Evolutionary conservation across 1,140 invertebrate genomes (phyloP).

Genomic region (Mesaphorura yosii): DNA sequence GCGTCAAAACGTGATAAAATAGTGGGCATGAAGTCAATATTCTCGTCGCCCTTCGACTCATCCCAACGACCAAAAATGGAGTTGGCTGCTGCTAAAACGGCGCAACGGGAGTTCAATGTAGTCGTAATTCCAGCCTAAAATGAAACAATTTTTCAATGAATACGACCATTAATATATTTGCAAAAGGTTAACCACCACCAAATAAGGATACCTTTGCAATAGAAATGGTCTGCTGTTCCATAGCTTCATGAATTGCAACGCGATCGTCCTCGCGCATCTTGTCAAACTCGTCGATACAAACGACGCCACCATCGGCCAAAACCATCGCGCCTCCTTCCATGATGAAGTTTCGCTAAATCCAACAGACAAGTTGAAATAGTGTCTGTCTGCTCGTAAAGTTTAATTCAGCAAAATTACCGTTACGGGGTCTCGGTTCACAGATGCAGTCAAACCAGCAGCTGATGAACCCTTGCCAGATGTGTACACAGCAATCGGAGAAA

Average conservation of each 20-base stretch:
- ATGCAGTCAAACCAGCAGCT: slow-evolving; percentile 96
- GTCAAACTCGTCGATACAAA: slow-evolving; percentile 99
- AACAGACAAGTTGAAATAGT: slow-evolving; percentile 15
- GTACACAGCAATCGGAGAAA: slow-evolving; percentile 91
- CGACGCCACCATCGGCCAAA: slow-evolving; percentile 94
- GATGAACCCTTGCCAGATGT: slow-evolving; percentile 98
- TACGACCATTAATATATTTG: neutral
- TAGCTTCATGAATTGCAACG: slow-evolving; percentile 98
- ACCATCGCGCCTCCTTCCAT: slow-evolving; percentile 99
- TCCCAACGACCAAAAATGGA: slow-evolving; percentile 98
- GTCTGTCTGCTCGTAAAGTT: neutral
- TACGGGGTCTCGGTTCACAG: slow-evolving; percentile 84
- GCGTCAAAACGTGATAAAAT: slow-evolving; percentile 99
- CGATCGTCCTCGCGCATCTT: slow-evolving; percentile 99
- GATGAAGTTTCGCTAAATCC: slow-evolving; percentile 79
- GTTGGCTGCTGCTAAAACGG: slow-evolving; percentile 95
- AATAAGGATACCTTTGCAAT: slow-evolving; percentile 78
- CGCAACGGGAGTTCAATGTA: slow-evolving; percentile 94
- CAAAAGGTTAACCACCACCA: neutral
- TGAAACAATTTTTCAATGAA: too few relatives aligned
- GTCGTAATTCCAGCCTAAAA: slow-evolving; percentile 92
- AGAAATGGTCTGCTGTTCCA: slow-evolving; percentile 99
- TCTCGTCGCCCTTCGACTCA: slow-evolving; percentile 93
- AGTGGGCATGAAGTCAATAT: slow-evolving; percentile 99
- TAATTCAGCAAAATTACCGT: slow-evolving; percentile 50